Evolutionary conservation across 2,888 invertebrate genomes (phyloP), one percentile per base, ranked within the genome.

Genomic region (Blomia tropicalis): DNA sequence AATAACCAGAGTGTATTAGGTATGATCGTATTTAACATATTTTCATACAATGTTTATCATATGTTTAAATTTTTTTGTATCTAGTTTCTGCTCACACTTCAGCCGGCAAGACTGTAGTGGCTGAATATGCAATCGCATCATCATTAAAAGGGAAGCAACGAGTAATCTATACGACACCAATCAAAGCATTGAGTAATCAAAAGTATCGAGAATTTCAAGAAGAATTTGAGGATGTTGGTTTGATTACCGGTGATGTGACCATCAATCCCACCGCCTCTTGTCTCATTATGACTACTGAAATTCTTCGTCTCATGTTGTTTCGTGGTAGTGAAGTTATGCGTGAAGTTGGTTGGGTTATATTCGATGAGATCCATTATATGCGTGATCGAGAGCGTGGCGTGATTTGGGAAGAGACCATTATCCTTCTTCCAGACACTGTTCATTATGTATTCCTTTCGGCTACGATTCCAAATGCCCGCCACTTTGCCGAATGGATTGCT

Each of bases 311-410:
- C 71, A 98, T 99, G 98, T 77, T 99, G 63, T 99, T 98, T 72
- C 79, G 96, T 72, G 98, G 98, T 58, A 93, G 93, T 43, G 95
- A 98, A 79, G 84, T 99, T 25, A 95, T 95, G 87, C 80, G 95
- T 64, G 98, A 99, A 80, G 95, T 99, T 0, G 96, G 95, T 58
- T 99, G 98, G 98, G 98, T 99, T 1, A 80, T 99, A 60, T 99
- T 99, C 77, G 98, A 99, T 73, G 98, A 99, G 77, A 99, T 99
- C 70, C 98, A 99, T 77, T 99, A 99, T 73, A 99, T 99, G 98
- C 82, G 98, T 70, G 95, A 99, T 73, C 95, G 95, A 76, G 96
- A 98, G 74, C 81, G 98, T 71, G 98, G 98, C 59, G 96, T 98
- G 7, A 96, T 99, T 1, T 99, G 98, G 98, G 93, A 95, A 78